Evolutionary conservation across 2,113 vertebrate species (phyloP), one percentile per base, ranked within the genome.

Genomic region (Leptodactylus fuscus): DNA sequence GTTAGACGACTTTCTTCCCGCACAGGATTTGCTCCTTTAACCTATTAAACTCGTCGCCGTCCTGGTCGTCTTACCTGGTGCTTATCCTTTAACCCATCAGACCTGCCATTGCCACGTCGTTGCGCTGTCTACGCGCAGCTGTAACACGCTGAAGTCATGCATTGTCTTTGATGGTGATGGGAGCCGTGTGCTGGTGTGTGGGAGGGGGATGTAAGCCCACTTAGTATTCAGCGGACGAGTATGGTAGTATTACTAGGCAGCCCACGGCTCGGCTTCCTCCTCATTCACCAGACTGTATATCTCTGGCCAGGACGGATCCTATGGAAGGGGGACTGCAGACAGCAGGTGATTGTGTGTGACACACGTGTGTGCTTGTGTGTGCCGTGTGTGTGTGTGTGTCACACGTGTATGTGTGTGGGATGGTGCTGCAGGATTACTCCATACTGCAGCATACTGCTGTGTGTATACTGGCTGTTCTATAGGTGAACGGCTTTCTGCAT

Each of bases 171-270:
- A n/a, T n/a, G n/a, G 3, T 67, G 62, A 18, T 36, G 22, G 71
- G n/a, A 78, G 49, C 41, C 22, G 58, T 29, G 67, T 44, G 58
- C 27, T 34, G 62, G 80, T 55, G 60, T 85, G 65, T 53, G 84
- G 65, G 84, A 55, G 83, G 83, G 65, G 71, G 53, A 58, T 74
- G 38, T 76, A 46, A 80, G 58, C 75, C 84, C 84, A 80, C 84
- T 85, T 85, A 81, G 84, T 85, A 85, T 85, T 85, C 84, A 81
- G 84, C 32, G 77, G 84, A 81, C 76, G 77, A 80, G 74, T 36
- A 71, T 55, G 75, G 46, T 79, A 58, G 84, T 81, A 85, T 81
- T 85, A 85, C 65, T 79, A 85, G 77, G 84, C 84, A 85, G 84
- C 70, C 69, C 82, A 83, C 82, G 70, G 69, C 67, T 75, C 51